Base-by-base conservation (phyloP, 2,113 vertebrate genomes). In the Brachyhypopomus gauderio region DNA sequence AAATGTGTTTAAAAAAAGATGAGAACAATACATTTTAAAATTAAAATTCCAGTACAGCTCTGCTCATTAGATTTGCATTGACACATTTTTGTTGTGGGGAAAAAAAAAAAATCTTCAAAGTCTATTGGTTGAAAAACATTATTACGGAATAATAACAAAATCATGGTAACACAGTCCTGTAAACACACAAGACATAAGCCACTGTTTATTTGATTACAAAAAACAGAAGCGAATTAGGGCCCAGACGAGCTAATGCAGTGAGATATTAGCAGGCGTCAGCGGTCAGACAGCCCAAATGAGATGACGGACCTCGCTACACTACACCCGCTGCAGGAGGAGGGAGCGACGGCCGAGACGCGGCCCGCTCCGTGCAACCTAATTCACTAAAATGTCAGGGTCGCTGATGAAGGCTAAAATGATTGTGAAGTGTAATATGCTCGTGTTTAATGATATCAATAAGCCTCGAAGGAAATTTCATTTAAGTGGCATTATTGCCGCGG, bases 401-500 rank as follows among this genome's bases (percentile, higher is more conserved):
- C 86, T 92, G 91, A 94, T 89, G 92, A 94, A 92, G 91, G 92
- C 90, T 93, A 91, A 93, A 92, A 94, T 93, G 92, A 93, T 94
- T 92, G 85, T 80, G 89, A 89, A 91, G 91, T 89, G 92, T 88
- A 90, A 91, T 93, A 93, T 93, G 92, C 89, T 91, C 86, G 88
- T 92, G 91, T 94, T 93, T 94, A 95, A 95, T 94, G 93, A 94
- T 91, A 95, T 93, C 94, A 93, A 91, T 93, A 94, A 91, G 92
- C 90, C 89, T 91, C 88, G 89, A 84, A 92, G 91, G 89, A 94
- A 94, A 94, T 93, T 92, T 92, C 88, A 92, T 93, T 93, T 92
- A 91, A 89, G 88, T 41, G 87, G 89, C 77, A 91, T 92, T 94
- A 95, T 93, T 91, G 93, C 88, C 90, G 90, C 89, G 84, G 88